Conservation (phyloP, 2,888 invertebrate species). For the Tiphia femorata region DNA sequence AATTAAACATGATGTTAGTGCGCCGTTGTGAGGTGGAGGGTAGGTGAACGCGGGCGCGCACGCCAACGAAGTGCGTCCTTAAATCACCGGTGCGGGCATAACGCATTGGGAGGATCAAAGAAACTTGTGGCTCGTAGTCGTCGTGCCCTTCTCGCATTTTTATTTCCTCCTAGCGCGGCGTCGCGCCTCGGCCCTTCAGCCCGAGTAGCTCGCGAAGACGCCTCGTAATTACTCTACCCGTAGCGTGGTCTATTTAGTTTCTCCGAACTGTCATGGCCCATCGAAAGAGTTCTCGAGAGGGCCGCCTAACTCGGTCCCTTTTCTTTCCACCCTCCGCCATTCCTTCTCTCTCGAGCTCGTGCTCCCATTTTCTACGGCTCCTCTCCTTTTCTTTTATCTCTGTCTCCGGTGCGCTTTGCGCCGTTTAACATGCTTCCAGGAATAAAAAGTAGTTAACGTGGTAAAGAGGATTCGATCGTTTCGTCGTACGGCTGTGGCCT, state of each 20-base stretch:
- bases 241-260: conserved; percentile 61
- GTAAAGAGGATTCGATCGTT: conserved; percentile 24
- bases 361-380: background rate
- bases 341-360: background rate
- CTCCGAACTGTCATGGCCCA: conserved; percentile 55
- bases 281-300: conserved; percentile 54
- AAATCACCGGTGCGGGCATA: conserved; percentile 60
- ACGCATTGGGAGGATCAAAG: conserved; percentile 66
- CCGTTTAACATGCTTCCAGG: conserved; percentile 43
- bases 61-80: conserved; percentile 49
- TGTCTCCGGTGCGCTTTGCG: conserved; percentile 16
- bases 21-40: conserved; percentile 26
- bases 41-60: conserved; percentile 17
- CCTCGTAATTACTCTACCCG: conserved; percentile 62
- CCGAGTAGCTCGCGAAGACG: conserved; percentile 47
- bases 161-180: conserved; percentile 23
- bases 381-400: background rate
- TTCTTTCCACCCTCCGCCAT: background rate
- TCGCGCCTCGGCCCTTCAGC: conserved; percentile 22
- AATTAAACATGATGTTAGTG: conserved; percentile 60
- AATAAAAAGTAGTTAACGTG: conserved; percentile 40
- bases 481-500: conserved; percentile 18
- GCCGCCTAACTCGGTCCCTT: background rate
- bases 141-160: conserved; percentile 31
- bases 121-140: conserved; percentile 42